Evolutionary conservation across 1,140 invertebrate species (phyloP).

Genomic region (Ceratosolen fusciceps): DNA sequence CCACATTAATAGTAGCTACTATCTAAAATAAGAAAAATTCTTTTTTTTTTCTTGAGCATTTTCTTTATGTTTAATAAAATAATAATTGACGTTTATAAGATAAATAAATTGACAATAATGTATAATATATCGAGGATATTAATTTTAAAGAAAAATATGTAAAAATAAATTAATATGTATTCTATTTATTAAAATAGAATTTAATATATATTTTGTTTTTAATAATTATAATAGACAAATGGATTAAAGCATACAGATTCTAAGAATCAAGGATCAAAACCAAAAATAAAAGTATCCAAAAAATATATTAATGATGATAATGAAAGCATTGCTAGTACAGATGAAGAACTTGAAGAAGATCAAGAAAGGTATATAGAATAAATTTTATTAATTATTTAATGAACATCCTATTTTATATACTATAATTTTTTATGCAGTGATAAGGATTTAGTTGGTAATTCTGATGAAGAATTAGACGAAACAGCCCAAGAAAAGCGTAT

Average conservation of each 20-base stretch:
- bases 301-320: slow-evolving; percentile 50
- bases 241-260: slow-evolving; percentile 43
- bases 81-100: too few species aligned
- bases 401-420: slow-evolving; percentile 16
- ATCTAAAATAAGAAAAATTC: too few species aligned
- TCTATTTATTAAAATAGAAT: slow-evolving; percentile 23
- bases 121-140: too few species aligned
- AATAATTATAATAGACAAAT: slow-evolving; percentile 51
- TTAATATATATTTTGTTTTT: slow-evolving; percentile 21
- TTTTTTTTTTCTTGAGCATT: too few species aligned
- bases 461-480: slow-evolving; percentile 79
- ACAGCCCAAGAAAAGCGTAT: slow-evolving; percentile 92
- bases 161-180: too few species aligned
- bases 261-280: slow-evolving; percentile 35
- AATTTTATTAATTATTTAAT: slow-evolving; percentile 27
- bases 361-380: slow-evolving; percentile 34
- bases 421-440: slow-evolving; percentile 39
- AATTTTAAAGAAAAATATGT: too few species aligned
- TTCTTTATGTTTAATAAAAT: too few species aligned
- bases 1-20: too few species aligned
- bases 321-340: slow-evolving; percentile 66
- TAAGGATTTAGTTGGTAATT: slow-evolving; percentile 64
- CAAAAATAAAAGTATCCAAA: slow-evolving; percentile 18
- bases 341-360: slow-evolving; percentile 65
- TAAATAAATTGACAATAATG: too few species aligned